Conservation (phyloP, 92 coral and sea anemone genomes). For the Metridium senile region DNA sequence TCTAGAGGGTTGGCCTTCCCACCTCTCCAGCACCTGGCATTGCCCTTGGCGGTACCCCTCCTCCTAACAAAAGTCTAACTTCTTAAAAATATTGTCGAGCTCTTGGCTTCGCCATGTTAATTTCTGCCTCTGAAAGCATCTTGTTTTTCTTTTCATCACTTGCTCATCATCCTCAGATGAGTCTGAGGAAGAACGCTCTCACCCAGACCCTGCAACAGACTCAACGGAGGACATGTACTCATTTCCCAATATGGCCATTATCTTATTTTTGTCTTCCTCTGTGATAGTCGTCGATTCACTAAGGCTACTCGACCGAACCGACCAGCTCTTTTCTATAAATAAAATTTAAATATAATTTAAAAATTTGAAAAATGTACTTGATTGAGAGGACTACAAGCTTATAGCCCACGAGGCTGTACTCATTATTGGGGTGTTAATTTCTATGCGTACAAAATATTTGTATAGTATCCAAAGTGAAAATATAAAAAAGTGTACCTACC, state of each 20-base stretch:
- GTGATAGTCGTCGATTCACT: background rate
- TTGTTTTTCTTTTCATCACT: background rate
- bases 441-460: too few species aligned
- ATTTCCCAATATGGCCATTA: background rate
- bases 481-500: too few species aligned
- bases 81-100: background rate
- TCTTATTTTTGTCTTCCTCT: background rate
- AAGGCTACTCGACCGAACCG: background rate
- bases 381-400: too few species aligned
- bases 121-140: background rate
- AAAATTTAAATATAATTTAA: too few species aligned
- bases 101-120: background rate
- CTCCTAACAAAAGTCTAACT: background rate
- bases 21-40: background rate
- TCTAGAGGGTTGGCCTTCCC: background rate
- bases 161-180: too few species aligned
- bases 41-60: background rate
- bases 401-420: too few species aligned
- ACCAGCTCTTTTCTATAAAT: background rate
- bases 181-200: background rate
- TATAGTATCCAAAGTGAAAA: too few species aligned
- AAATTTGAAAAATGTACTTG: too few species aligned
- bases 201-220: background rate
- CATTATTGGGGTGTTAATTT: too few species aligned
- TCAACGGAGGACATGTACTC: background rate